phyloP scores from a whole-genome alignment of 2,113 vertebrate species.

The Callipepla californica region DNA sequence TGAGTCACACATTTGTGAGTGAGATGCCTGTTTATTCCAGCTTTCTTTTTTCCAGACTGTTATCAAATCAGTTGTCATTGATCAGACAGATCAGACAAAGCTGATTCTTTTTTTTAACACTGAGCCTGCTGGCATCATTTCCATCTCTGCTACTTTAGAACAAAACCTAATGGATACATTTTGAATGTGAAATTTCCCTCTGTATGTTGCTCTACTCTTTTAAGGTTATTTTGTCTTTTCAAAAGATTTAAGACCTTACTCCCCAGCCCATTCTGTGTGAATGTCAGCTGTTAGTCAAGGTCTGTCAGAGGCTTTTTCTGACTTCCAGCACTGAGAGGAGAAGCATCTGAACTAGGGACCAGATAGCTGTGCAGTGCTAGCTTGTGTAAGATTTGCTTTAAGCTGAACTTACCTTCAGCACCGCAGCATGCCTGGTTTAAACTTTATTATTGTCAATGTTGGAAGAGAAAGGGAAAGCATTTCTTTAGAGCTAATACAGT shows the following conservation, averaged over 20 bases:
- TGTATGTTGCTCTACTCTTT: not conserved
- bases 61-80: not conserved
- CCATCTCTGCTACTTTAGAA: not conserved
- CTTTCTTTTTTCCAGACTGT: not conserved
- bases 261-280: not conserved
- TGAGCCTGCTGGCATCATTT: not conserved
- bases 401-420: not conserved
- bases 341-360: not conserved
- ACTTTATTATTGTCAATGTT: not conserved
- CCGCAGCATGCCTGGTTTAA: not conserved
- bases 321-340: not conserved
- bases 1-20: accelerated
- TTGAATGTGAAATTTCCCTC: not conserved
- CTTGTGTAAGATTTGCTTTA: not conserved
- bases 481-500: not conserved
- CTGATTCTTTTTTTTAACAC: not conserved
- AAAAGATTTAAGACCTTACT: not conserved
- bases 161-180: not conserved
- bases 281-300: not conserved
- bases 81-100: not conserved
- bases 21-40: not conserved
- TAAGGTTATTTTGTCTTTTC: not conserved
- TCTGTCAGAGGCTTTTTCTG: not conserved
- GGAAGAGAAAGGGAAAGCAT: not conserved
- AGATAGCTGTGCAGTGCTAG: not conserved